Base-by-base conservation (phyloP, 2,888 invertebrate species). In the Mesorhabditis belari region DNA sequence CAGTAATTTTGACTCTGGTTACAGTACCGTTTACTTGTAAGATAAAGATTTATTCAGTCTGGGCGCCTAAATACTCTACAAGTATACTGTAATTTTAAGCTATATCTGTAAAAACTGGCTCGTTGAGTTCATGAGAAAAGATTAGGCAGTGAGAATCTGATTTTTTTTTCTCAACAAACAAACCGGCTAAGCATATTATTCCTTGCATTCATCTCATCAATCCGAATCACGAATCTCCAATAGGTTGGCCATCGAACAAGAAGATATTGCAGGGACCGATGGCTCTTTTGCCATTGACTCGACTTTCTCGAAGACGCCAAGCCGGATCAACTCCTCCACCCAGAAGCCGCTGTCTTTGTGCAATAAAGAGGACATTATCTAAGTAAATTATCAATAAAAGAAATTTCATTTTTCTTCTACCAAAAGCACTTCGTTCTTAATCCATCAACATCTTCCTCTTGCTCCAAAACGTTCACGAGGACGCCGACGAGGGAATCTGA, bases 381-480 rank as follows among this genome's bases (percentile, higher is more conserved):
- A 89, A 51, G n/a, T n/a, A n/a, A n/a, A 27, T 23, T 25, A 12
- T 49, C 27, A 23, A 23, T 27, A 5, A 21, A 17, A 55, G 27
- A 53, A 6, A 23, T n/a, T 53, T 24, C 26, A 25, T 23, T 19
- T 17, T 28, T 51, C 26, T 44, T 52, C 29, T 12, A 75, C 75
- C 67, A 70, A 58, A 60, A 96, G 85, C 60, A 92, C 92, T 50
- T 92, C 67, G 69, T 58, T 60, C 96, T 85, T 60, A 92, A 92
- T 51, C 93, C 93, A 81, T 96, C 96, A 82, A 95, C 93, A 82
- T 96, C 95, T 78, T 96, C 95, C 91, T 92, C 92, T 81, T 90
- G 90, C 82, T 96, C 94, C 65, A 96, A 85, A 60, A 95, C 94
- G 73, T 89, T 89, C 54, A 94, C 92, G 50, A 95, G 88, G 51